Base-by-base conservation (phyloP, 1,140 invertebrate species). In the Pantala flavescens region DNA sequence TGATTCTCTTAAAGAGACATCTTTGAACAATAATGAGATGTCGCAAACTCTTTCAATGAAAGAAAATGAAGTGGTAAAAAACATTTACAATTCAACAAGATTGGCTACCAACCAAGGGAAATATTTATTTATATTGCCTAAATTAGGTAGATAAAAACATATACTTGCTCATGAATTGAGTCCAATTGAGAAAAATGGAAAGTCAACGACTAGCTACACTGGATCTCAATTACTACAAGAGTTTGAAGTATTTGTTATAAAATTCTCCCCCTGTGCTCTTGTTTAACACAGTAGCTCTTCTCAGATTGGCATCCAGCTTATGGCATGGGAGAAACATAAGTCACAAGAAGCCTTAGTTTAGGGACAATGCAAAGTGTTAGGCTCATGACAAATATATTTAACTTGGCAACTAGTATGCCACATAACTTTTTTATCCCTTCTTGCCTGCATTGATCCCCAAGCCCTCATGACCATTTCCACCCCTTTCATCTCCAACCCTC, bases 401-500 rank as follows among this genome's bases (percentile, higher is more conserved):
- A 21, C 49, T 19, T 21, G 49, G 49, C 49, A 14, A 63, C 49
- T 63, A 63, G 49, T 63, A 3, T 63, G 49, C 49, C 49, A 63
- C 14, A 7, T 63, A n/a, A 71, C 9, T 14, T 23, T 71, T 71
- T 72, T 21, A n/a, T 72, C 24, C 71, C 71, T 19, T 71, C 3
- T 36, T 36, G 24, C 24, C 71, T 24, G 24, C 42, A 71, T 72
- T 42, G 19, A 24, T 21, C 71, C 24, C 24, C 9, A 7, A 72
- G 19, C 24, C 71, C 23, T 24, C 21, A 36, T 24, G 24, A 36
- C 42, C 28, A 72, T 42, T 72, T 72, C 42, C 71, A 72, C 71
- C 71, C 42, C 71, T 23, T 36, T 24, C 71, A 72, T 72, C 23
- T 42, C n/a, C n/a, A 72, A 63, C 14, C n/a, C 49, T 63, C 49